A percentile compares a stretch with the other conserved stretches of the same genome.
These are phyloP conservation scores for Archocentrus centrarchus DNA, from an alignment of 2,113 vertebrate species.

Conservation along the genomic window DNA sequence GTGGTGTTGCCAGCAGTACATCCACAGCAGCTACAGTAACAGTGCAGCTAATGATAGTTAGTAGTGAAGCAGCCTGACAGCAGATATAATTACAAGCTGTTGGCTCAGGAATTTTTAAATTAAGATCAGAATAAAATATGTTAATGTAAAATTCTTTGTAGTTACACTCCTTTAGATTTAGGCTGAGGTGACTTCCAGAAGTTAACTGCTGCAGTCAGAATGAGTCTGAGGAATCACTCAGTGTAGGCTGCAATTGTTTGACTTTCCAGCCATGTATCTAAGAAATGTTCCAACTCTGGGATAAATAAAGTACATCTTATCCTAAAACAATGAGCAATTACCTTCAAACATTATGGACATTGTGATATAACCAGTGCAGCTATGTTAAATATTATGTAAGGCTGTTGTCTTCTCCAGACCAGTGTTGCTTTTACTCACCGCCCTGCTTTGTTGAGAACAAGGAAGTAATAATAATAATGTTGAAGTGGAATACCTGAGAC, in stretches of 20 bases:
- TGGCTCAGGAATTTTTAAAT: fast-evolving
- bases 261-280: background rate
- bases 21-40: background rate
- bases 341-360: background rate
- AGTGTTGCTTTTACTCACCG: fast-evolving
- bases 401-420: background rate
- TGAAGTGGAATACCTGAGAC: slow-evolving; percentile 6
- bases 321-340: background rate
- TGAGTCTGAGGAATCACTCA: background rate
- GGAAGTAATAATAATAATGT: slow-evolving; percentile 6
- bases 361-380: background rate
- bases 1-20: fast-evolving
- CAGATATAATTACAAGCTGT: background rate
- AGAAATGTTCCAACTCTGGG: background rate
- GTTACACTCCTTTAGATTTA: background rate
- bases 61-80: background rate
- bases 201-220: background rate
- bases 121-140: fast-evolving
- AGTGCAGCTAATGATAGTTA: background rate
- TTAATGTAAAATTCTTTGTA: background rate
- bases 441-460: background rate
- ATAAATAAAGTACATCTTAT: background rate
- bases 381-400: background rate
- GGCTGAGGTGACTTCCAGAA: fast-evolving
- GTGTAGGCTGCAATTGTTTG: background rate